phyloP scores from a whole-genome alignment of 2,113 vertebrate genomes.

The Numida meleagris region DNA sequence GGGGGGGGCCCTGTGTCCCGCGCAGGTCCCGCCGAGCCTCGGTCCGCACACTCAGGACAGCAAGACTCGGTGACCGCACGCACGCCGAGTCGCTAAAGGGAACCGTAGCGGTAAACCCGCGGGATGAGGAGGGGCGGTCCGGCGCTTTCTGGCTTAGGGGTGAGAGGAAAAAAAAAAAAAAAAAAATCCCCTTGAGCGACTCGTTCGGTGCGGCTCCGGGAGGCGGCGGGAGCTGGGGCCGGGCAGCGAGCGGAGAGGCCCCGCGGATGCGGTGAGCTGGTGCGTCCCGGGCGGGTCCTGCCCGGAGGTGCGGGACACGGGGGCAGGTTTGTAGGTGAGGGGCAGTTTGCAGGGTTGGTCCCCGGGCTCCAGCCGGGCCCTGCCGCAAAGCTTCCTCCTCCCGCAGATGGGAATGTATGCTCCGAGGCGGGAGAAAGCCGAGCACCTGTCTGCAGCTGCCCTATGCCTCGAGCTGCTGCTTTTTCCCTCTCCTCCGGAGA shows the following conservation, averaged over 20 bases:
- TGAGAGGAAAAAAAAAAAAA: no score
- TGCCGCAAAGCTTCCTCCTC: neutral
- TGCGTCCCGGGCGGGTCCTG: neutral
- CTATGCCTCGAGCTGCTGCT: neutral
- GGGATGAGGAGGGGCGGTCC: neutral
- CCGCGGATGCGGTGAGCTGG: neutral
- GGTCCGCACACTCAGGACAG: rapidly evolving
- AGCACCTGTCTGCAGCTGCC: neutral
- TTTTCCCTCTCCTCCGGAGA: no score
- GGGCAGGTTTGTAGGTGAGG: neutral
- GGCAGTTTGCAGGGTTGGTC: neutral
- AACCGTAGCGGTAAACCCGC: neutral
- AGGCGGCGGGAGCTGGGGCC: neutral
- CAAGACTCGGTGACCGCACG: neutral
- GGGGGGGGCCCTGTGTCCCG: no score
- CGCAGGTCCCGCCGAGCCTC: no score
- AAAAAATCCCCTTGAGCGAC: no score
- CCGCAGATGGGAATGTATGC: neutral
- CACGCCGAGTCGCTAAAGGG: neutral
- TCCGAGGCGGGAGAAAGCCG: neutral
- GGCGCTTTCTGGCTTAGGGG: neutral
- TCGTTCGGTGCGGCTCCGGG: neutral
- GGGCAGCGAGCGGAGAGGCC: neutral
- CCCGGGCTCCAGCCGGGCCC: neutral
- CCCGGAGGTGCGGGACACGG: neutral